These are phyloP conservation scores for Sebastes alutus DNA, from an alignment of 2,797 vertebrate species.

Conservation along the genomic window DNA sequence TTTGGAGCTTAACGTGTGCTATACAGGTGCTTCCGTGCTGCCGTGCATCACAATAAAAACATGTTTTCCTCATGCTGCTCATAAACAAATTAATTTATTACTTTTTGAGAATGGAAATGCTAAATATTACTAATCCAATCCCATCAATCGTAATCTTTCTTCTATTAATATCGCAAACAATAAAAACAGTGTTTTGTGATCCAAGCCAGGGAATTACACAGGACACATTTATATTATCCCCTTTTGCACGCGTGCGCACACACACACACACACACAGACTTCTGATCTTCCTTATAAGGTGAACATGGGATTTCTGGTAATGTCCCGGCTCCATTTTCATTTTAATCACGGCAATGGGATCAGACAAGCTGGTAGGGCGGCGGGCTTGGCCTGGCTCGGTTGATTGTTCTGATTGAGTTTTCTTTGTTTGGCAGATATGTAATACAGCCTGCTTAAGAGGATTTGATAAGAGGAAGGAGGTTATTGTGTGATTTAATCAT, in stretches of 20 bases:
- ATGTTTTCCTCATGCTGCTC: conserved; percentile 52
- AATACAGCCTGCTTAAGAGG: conserved; percentile 86
- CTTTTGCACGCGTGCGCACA: background rate
- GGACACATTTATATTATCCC: conserved; percentile 66
- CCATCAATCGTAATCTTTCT: conserved; percentile 64
- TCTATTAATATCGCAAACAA: conserved; percentile 72
- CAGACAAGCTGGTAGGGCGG: conserved; percentile 73
- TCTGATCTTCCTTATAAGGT: conserved; percentile 78
- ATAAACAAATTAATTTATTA: conserved; percentile 67
- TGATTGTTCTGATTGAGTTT: conserved; percentile 87
- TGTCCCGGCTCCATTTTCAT: conserved; percentile 83
- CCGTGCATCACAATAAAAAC: conserved; percentile 42
- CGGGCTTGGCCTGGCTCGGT: conserved; percentile 62
- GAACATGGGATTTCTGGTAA: conserved; percentile 83
- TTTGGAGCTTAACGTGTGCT: conserved; percentile 9
- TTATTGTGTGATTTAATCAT: conserved; percentile 84
- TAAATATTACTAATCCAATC: conserved; percentile 63
- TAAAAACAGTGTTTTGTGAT: conserved; percentile 67
- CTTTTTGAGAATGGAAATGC: conserved; percentile 48
- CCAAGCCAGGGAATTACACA: conserved; percentile 70
- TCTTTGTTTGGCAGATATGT: conserved; percentile 87
- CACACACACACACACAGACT: conserved; percentile 30
- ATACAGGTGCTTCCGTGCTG: conserved; percentile 30
- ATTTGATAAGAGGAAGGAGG: conserved; percentile 79
- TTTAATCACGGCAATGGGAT: conserved; percentile 88